Evolutionary conservation across 2,888 invertebrate species (phyloP), one percentile per base, ranked within the genome.

Genomic region (Eurytoma californica): DNA sequence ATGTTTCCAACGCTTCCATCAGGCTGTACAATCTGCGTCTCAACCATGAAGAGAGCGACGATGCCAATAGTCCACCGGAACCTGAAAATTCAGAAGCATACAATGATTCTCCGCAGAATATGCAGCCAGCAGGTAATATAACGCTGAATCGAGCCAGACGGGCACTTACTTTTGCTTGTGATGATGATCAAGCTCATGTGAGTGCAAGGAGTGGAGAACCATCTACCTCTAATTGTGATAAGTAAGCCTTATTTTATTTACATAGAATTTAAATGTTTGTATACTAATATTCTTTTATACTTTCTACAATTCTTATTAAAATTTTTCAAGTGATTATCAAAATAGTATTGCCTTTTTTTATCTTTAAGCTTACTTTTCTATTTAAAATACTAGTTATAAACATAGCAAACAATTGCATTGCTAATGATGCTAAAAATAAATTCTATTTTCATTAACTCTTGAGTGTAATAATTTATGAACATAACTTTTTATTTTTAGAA

Each of bases 151-250:
- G 86, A 47, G 85, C 85, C 3, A 84, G 89, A 55, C 83, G 88
- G 14, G 87, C 86, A 13, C 82, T 87, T 0, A 84, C 86, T 58
- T 88, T 88, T 78, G 81, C 80, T 2, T 88, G 87, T 24, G 89
- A 89, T 1, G 88, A 88, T 51, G 87, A 86, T 47, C 83, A 84
- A 30, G 82, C 87, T 1, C 85, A 86, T 9, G 82, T 82, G 20
- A 81, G 77, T 65, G 82, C 69, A 16, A 72, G 87, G 73, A 80
- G 73, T 30, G 84, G 84, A 47, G 87, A 88, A 39, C 69, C 84
- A 39, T 84, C 86, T 1, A 79, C 84, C 66, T 84, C 83, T 9
- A 85, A 84, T 76, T 84, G 82, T 67, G 87, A 87, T 74, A 84
- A 85, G 88, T 88, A 83, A 83, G 79, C 73, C 3, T 16, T 60